phyloP scores from a whole-genome alignment of 2,888 invertebrate species.

The Drosophila ezoana region DNA sequence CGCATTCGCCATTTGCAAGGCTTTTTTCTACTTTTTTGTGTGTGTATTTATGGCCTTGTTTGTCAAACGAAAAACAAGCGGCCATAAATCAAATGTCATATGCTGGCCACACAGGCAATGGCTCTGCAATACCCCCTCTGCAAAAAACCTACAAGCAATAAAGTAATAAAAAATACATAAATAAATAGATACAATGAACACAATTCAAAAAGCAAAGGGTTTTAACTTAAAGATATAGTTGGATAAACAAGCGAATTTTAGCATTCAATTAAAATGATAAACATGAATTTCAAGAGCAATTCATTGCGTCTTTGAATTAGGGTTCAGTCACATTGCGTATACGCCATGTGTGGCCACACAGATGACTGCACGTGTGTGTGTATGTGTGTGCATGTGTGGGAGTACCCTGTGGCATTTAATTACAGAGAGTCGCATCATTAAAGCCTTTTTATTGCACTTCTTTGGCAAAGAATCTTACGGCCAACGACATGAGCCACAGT shows the following conservation, averaged over 20 bases:
- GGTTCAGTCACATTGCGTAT: constrained; percentile 71
- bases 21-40: constrained; percentile 12
- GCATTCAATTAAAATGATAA: constrained; percentile 60
- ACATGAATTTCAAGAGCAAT: constrained; percentile 53
- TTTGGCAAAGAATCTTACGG: constrained; percentile 69
- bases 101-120: constrained; percentile 44
- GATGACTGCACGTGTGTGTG: constrained; percentile 12
- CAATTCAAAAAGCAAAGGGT: constrained; percentile 17
- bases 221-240: constrained; percentile 11
- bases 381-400: constrained; percentile 12
- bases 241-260: constrained; percentile 22
- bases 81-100: constrained; percentile 63
- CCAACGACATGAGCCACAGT: constrained; percentile 49
- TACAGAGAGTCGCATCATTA: constrained; percentile 74
- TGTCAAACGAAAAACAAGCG: constrained; percentile 59
- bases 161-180: not conserved
- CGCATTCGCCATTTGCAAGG: constrained; percentile 35
- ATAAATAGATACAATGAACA: constrained; percentile 3
- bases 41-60: constrained; percentile 67
- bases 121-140: constrained; percentile 7
- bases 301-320: constrained; percentile 30
- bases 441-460: constrained; percentile 74
- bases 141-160: constrained; percentile 20
- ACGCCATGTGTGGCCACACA: constrained; percentile 45
- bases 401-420: constrained; percentile 51